These are phyloP conservation scores for Andrena praecox DNA, from an alignment of 2,888 invertebrate genomes.

Conservation along the genomic window DNA sequence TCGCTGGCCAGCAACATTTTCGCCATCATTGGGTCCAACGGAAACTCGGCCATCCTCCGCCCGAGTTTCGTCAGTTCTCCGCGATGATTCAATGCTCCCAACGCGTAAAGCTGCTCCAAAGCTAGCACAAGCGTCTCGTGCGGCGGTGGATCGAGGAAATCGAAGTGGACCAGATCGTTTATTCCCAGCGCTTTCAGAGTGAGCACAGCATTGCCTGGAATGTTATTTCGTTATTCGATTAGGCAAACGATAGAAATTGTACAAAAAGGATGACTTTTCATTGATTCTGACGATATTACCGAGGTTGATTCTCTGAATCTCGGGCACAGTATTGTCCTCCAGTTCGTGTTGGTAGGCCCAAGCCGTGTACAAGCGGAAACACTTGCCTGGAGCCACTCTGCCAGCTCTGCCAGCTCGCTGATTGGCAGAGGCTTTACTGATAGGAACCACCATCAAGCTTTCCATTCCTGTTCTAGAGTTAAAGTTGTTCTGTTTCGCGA, in stretches of 20 bases:
- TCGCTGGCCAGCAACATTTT: conserved; percentile 99
- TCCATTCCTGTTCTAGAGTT: conserved; percentile 99
- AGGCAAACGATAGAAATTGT: background rate
- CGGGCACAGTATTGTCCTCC: conserved; percentile 99
- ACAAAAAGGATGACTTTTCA: no score
- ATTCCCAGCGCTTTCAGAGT: conserved; percentile 98
- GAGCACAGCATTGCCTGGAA: conserved; percentile 95
- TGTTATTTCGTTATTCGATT: background rate
- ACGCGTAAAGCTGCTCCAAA: conserved; percentile 98
- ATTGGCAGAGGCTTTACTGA: conserved; percentile 99
- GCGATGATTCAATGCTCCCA: conserved; percentile 98
- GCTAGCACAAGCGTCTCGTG: conserved; percentile 97
- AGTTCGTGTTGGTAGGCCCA: conserved; percentile 99
- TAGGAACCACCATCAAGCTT: conserved; percentile 98
- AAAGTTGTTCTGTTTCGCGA: conserved; percentile 99
- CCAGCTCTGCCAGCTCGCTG: conserved; percentile 94
- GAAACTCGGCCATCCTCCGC: conserved; percentile 99
- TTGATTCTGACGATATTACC: conserved; percentile 77
- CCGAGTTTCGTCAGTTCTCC: conserved; percentile 99
- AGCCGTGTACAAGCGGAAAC: conserved; percentile 98
- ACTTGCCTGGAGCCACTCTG: conserved; percentile 98
- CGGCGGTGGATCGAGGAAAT: conserved; percentile 99
- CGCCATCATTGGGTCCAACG: conserved; percentile 99
- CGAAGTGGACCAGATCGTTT: conserved; percentile 98
- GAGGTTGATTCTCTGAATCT: conserved; percentile 99